These are phyloP conservation scores for Tarsius wallacei DNA, from an alignment of 2,797 vertebrate species.

Conservation along the genomic window DNA sequence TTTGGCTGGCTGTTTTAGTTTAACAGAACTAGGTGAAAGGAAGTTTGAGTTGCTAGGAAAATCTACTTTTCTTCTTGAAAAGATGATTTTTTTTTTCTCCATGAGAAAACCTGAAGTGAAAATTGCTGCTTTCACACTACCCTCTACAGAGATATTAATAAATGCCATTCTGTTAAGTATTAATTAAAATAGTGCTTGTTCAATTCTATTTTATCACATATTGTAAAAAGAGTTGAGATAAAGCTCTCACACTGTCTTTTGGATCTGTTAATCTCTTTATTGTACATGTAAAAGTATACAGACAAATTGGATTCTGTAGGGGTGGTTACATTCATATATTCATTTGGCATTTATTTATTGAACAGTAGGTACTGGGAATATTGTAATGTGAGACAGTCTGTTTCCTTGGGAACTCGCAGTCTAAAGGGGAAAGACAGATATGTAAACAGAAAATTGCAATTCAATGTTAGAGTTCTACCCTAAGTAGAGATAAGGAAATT, in stretches of 20 bases:
- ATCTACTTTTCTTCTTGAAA: constrained; percentile 65
- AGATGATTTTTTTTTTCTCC: constrained; percentile 61
- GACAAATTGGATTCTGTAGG: constrained; percentile 54
- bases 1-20: constrained; percentile 54
- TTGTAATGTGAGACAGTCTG: constrained; percentile 53
- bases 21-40: constrained; percentile 67
- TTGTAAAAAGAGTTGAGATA: constrained; percentile 50
- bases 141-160: constrained; percentile 76
- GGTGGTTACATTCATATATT: constrained; percentile 3
- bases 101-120: constrained; percentile 68
- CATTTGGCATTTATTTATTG: constrained; percentile 64
- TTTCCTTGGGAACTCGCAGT: constrained; percentile 69
- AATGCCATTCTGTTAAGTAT: constrained; percentile 63
- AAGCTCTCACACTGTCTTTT: constrained; percentile 43
- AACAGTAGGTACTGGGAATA: constrained; percentile 20
- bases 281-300: constrained; percentile 22
- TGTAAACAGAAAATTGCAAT: constrained; percentile 22
- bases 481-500: background rate
- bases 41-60: constrained; percentile 67
- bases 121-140: constrained; percentile 73
- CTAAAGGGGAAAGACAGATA: constrained; percentile 40
- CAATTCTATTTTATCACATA: constrained; percentile 55
- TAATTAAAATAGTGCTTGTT: constrained; percentile 77
- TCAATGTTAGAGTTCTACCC: background rate
- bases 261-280: constrained; percentile 67